Evolutionary conservation across 2,797 vertebrate species (phyloP).

Genomic region (Phalloptychus januarius): DNA sequence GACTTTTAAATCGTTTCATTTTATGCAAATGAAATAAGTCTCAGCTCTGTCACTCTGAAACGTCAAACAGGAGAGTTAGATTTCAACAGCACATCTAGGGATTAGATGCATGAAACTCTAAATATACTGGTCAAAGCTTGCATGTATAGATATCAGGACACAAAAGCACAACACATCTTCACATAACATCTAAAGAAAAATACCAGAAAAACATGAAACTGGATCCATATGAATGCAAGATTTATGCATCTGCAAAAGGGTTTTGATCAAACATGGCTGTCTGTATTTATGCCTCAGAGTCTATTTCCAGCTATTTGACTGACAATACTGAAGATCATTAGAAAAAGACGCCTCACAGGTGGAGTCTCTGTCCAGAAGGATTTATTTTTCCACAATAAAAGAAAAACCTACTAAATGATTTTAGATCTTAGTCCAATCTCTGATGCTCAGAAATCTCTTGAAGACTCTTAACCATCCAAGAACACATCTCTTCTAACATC

Average conservation of each 20-base stretch:
- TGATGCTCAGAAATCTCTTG: background rate
- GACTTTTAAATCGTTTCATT: background rate
- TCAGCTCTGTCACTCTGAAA: background rate
- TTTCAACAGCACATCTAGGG: background rate
- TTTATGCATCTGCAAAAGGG: background rate
- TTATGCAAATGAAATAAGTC: background rate
- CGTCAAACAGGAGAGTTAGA: background rate
- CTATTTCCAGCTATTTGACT: background rate
- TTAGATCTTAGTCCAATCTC: background rate
- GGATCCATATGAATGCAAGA: background rate
- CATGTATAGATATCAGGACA: background rate
- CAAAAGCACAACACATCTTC: background rate
- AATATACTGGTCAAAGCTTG: background rate
- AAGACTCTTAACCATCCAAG: background rate
- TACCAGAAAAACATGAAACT: constrained; percentile 1
- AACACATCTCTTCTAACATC: background rate
- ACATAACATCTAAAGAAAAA: background rate
- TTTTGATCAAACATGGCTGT: background rate
- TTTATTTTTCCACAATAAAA: background rate
- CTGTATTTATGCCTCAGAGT: background rate
- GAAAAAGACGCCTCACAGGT: background rate
- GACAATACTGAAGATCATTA: background rate
- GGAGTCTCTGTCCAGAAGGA: background rate
- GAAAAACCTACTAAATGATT: background rate
- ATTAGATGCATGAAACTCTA: background rate